These are phyloP conservation scores for Clamator glandarius DNA, from an alignment of 2,797 vertebrate genomes.

Conservation along the genomic window DNA sequence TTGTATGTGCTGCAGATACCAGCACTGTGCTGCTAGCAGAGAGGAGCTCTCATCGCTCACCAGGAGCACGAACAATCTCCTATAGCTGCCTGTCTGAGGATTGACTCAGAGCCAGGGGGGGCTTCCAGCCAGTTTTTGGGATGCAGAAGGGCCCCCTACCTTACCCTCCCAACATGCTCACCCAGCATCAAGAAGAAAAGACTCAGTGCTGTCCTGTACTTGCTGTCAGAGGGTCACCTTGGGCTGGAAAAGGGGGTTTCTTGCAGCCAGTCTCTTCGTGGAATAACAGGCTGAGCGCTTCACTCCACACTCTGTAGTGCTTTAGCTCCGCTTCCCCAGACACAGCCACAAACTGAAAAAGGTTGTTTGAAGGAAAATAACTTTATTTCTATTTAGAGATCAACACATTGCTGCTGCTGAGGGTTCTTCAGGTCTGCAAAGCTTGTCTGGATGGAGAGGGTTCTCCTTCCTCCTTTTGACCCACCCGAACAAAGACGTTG, in stretches of 20 bases:
- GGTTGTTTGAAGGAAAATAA: not conserved
- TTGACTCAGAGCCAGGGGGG: accelerated
- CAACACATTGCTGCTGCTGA: too few relatives aligned
- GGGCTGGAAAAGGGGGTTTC: not conserved
- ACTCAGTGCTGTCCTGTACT: not conserved
- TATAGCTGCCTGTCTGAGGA: not conserved
- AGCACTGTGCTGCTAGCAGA: accelerated
- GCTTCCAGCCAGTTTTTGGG: not conserved
- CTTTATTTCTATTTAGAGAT: accelerated
- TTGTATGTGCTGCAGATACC: not conserved
- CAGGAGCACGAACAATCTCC: not conserved
- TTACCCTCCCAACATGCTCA: not conserved
- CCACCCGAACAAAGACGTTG: not conserved
- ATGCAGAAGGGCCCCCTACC: not conserved
- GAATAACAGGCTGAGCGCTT: not conserved
- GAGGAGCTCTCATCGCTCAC: not conserved
- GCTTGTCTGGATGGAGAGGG: accelerated
- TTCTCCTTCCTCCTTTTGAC: not conserved
- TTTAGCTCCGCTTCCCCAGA: not conserved
- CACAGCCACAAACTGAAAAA: not conserved
- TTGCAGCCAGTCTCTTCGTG: not conserved
- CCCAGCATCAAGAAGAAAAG: not conserved
- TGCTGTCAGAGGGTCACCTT: not conserved
- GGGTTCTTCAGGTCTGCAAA: accelerated
- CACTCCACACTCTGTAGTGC: accelerated